phyloP scores from a whole-genome alignment of 1,140 invertebrate species.

The Trichomalopsis sarcophagae region DNA sequence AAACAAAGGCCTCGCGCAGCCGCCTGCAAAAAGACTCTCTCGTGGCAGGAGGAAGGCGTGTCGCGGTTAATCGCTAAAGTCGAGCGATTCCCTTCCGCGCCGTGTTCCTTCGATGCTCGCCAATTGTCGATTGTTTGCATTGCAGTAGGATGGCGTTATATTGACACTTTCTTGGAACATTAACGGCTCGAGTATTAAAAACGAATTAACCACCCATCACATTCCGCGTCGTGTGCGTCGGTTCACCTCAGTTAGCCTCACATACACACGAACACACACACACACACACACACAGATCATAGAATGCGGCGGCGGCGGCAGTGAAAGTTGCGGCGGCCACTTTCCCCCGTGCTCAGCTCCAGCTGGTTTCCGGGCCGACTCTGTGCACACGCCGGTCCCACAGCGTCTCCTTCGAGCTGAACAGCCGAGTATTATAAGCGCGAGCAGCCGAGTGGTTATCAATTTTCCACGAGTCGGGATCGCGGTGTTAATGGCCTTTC shows the following conservation, averaged over 20 bases:
- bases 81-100: not conserved
- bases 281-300: conserved; percentile 42
- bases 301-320: conserved; percentile 52
- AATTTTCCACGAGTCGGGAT: conserved; percentile 43
- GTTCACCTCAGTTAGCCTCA: not conserved
- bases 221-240: not conserved
- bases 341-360: conserved; percentile 66
- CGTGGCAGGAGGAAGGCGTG: not conserved
- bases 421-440: conserved; percentile 5
- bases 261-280: not conserved
- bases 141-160: too few relatives aligned
- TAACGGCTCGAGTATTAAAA: too few relatives aligned
- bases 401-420: conserved; percentile 25
- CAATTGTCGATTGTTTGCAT: not conserved
- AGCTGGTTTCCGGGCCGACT: conserved; percentile 68
- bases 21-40: not conserved
- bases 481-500: conserved; percentile 46
- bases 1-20: not conserved
- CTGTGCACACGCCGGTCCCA: conserved; percentile 55
- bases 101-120: too few relatives aligned
- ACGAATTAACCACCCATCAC: too few relatives aligned
- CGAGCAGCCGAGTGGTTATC: conserved; percentile 43
- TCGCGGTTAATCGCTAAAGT: conserved; percentile 7
- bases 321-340: conserved; percentile 73
- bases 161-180: too few relatives aligned